Evolutionary conservation across 2,797 vertebrate species (phyloP).

Genomic region (Otus scops): DNA sequence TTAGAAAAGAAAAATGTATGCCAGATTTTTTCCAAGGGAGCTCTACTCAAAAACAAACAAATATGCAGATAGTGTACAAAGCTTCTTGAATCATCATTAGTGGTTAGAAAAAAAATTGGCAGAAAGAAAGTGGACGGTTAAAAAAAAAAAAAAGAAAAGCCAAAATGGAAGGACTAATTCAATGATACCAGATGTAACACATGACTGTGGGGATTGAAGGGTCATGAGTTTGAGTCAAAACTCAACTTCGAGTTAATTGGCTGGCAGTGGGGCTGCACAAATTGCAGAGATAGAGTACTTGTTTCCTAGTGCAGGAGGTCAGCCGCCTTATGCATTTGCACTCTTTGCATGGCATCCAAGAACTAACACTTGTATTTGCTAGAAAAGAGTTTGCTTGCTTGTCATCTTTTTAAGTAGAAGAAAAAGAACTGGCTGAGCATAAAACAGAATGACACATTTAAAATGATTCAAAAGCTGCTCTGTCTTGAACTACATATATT

Average conservation of each 20-base stretch:
- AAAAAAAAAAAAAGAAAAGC: slow-evolving; percentile 31
- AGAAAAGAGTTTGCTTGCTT: slow-evolving; percentile 57
- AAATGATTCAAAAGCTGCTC: slow-evolving; percentile 54
- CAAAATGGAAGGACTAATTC: slow-evolving; percentile 66
- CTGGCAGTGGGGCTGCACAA: slow-evolving; percentile 64
- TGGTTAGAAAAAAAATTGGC: slow-evolving; percentile 39
- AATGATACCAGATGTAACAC: slow-evolving; percentile 67
- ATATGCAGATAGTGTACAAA: slow-evolving; percentile 68
- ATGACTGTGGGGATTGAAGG: slow-evolving; percentile 62
- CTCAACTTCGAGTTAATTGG: slow-evolving; percentile 77
- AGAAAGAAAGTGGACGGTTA: slow-evolving; percentile 41
- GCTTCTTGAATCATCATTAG: slow-evolving; percentile 66
- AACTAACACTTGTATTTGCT: slow-evolving; percentile 51
- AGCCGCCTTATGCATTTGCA: slow-evolving; percentile 40
- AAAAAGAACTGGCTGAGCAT: slow-evolving; percentile 58
- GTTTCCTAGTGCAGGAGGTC: slow-evolving; percentile 55
- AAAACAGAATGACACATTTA: slow-evolving; percentile 49
- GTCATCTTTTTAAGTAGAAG: slow-evolving; percentile 53
- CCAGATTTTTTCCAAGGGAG: slow-evolving; percentile 63
- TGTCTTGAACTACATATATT: slow-evolving; percentile 47
- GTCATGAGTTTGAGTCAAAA: slow-evolving; percentile 77
- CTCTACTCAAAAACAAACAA: slow-evolving; percentile 67
- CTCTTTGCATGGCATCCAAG: slow-evolving; percentile 52
- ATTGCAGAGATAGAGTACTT: slow-evolving; percentile 65
- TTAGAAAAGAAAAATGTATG: slow-evolving; percentile 73